These are phyloP conservation scores for Drosophila gunungcola DNA, from an alignment of 1,140 invertebrate species.

Conservation along the genomic window DNA sequence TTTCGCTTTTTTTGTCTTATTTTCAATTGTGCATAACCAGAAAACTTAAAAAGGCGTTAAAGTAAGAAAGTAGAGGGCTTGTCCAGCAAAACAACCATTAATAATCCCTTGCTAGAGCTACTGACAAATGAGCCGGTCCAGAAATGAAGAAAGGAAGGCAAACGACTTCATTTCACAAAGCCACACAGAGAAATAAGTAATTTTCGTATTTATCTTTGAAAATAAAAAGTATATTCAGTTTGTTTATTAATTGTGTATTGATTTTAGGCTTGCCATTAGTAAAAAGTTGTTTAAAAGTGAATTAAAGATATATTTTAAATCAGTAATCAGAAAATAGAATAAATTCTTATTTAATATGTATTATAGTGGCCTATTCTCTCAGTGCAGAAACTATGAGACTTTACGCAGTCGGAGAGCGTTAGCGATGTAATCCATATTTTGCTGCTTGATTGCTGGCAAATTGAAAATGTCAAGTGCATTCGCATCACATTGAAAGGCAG, in stretches of 20 bases:
- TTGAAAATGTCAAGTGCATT: slow-evolving; percentile 76
- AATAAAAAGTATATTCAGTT: not conserved
- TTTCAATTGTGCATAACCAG: slow-evolving; percentile 56
- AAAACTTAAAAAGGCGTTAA: slow-evolving; percentile 14
- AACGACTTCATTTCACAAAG: slow-evolving; percentile 23
- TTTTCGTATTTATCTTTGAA: not conserved
- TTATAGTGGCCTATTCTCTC: not conserved
- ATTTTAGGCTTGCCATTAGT: no score
- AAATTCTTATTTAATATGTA: not conserved
- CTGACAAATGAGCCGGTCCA: slow-evolving; percentile 35
- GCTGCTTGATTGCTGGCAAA: slow-evolving; percentile 72
- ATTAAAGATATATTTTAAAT: no score
- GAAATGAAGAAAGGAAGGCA: not conserved
- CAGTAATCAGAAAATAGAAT: no score
- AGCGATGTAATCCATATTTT: slow-evolving; percentile 74
- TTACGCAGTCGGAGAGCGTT: slow-evolving; percentile 35
- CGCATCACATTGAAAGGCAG: slow-evolving; percentile 5
- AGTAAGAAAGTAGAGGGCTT: not conserved
- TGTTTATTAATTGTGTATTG: no score
- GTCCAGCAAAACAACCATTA: slow-evolving; percentile 26
- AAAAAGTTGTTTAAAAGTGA: no score
- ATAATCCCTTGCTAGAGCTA: slow-evolving; percentile 25
- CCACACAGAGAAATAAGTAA: not conserved
- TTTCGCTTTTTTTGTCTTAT: slow-evolving; percentile 14
- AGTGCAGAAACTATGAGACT: slow-evolving; percentile 7